Evolutionary conservation across 2,888 invertebrate species (phyloP).

Genomic region (Heliconius aoede): DNA sequence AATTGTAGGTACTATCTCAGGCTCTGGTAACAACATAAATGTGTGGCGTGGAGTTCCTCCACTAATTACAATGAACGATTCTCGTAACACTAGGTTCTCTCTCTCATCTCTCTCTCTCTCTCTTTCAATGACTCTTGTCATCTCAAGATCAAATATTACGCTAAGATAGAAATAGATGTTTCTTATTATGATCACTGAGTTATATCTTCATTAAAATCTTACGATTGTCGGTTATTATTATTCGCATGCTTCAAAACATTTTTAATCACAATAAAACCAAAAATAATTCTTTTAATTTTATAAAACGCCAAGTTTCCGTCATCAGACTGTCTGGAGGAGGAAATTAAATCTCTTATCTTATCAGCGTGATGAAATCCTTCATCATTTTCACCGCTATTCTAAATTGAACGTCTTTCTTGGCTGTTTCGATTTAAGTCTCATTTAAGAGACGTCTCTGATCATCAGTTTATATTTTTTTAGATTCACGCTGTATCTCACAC

Average conservation of each 20-base stretch:
- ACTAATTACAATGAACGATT: no score
- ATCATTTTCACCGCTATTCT: conserved; percentile 59
- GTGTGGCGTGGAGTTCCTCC: no score
- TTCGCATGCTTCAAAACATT: conserved; percentile 11
- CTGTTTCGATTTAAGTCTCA: conserved; percentile 47
- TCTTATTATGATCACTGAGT: background rate
- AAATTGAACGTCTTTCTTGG: conserved; percentile 50
- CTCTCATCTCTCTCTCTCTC: no score
- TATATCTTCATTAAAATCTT: background rate
- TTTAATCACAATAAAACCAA: conserved; percentile 30
- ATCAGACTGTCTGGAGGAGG: conserved; percentile 67
- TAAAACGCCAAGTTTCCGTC: conserved; percentile 65
- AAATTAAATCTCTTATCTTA: conserved; percentile 74
- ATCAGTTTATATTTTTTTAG: conserved; percentile 16
- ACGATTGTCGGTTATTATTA: background rate
- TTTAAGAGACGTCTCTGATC: conserved; percentile 34
- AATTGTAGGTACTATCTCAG: no score
- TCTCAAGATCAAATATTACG: no score
- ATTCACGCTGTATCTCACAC: no score
- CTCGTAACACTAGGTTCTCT: no score
- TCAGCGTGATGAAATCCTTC: conserved; percentile 66
- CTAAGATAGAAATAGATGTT: background rate
- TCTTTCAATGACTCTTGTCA: no score
- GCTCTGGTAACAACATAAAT: no score
- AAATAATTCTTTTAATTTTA: conserved; percentile 57